Conservation (phyloP, 1,140 invertebrate species). For the Choristoneura fumiferana region DNA sequence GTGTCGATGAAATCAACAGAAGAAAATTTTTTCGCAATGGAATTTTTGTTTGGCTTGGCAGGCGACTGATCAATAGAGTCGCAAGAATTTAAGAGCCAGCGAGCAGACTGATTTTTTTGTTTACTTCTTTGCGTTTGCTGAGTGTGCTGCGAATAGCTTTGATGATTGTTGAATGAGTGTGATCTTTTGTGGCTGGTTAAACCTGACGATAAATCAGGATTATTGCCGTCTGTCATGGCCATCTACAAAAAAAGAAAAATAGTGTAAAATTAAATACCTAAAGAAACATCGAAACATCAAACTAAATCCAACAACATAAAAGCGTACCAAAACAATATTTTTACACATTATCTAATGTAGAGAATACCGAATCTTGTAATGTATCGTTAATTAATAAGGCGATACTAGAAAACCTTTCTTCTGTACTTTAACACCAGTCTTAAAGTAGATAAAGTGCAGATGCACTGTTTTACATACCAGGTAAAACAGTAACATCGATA, state of each 20-base stretch:
- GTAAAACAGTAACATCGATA: too few species aligned
- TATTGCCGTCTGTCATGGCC: constrained; percentile 74
- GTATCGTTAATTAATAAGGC: too few species aligned
- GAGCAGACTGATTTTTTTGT: constrained; percentile 74
- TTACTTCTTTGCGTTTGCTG: constrained; percentile 79
- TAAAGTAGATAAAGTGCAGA: too few species aligned
- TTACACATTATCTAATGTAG: too few species aligned
- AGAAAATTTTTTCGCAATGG: constrained; percentile 71
- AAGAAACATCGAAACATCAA: constrained; percentile 1
- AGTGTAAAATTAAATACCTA: constrained; percentile 15
- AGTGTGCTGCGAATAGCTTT: constrained; percentile 81
- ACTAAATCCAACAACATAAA: too few species aligned
- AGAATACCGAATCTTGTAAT: too few species aligned
- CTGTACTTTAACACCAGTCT: too few species aligned
- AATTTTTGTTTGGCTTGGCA: constrained; percentile 56
- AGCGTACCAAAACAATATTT: neutral
- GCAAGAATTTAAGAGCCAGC: constrained; percentile 74
- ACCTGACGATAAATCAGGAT: constrained; percentile 55
- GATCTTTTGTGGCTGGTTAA: constrained; percentile 81
- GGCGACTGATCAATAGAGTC: constrained; percentile 73
- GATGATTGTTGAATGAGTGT: constrained; percentile 83
- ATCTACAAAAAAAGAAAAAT: constrained; percentile 47
- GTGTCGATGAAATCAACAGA: constrained; percentile 71
- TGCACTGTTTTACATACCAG: too few species aligned
- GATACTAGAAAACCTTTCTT: too few species aligned